Evolutionary conservation across 2,888 invertebrate genomes (phyloP), one percentile per base, ranked within the genome.

Genomic region (Drosophila fungiperda): DNA sequence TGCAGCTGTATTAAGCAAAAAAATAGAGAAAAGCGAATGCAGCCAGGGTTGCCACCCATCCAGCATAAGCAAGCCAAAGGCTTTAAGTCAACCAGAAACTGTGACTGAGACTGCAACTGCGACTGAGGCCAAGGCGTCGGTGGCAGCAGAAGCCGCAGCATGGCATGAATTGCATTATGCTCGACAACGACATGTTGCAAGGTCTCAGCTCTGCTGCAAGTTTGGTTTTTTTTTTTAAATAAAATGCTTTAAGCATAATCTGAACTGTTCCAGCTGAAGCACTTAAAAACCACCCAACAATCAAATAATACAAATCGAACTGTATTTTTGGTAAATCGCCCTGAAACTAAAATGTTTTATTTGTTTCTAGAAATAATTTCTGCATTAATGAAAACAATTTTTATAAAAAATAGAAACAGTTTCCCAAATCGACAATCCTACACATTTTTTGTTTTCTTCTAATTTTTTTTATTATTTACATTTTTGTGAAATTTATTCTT

Each of bases 1-100:
- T 90, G 90, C 90, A 91, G 91, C 78, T 85, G 87, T 83, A 87
- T 87, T 89, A 89, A 80, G 76, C 83, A 78, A 66, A 62, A 62
- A 73, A 76, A 62, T 57, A 65, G 69, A 60, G 60, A 26, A 53
- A 20, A 50, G 32, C 54, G 61, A 66, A 52, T 35, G 60, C 35
- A 64, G 49, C 29, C 33, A 54, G 65, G 45, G 32, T 32, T 66
- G 54, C 29, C 50, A 49, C 9, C 66, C 40, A 49, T 6, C 62
- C 45, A 42, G n/a, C 45, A 50, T 32, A 23, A 50, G 52, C 50
- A 53, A 62, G 53, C 57, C 20, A 45, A 59, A 52, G 45, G 59
- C 58, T 64, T 68, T 61, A 72, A 69, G 32, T 35, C 52, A 23
- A 29, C 45, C 33, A 58, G 57, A 76, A 50, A 12, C 49, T 40